Conservation (phyloP, 1,140 invertebrate genomes). For the Himalopsyche phryganea region DNA sequence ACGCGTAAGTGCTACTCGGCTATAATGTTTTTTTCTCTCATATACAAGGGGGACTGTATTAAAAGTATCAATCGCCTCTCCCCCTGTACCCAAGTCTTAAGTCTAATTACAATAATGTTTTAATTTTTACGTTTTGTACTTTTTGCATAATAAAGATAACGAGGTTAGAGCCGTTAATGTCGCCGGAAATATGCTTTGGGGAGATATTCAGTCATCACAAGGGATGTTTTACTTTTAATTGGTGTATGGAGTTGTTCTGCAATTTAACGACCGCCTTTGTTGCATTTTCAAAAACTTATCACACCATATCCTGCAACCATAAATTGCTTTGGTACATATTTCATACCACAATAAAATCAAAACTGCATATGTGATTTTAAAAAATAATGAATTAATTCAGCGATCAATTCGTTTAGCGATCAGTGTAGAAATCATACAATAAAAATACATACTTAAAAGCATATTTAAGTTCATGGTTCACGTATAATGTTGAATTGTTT, state of each 20-base stretch:
- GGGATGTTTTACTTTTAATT: constrained; percentile 20
- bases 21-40: constrained; percentile 3
- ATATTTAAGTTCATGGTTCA: too few relatives aligned
- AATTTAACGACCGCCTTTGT: constrained; percentile 15
- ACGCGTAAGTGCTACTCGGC: background rate
- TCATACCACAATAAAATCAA: background rate
- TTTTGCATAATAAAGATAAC: constrained; percentile 13
- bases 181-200: constrained; percentile 28
- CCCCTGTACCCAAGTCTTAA: background rate
- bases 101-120: constrained; percentile 30
- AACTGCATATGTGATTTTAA: too few relatives aligned
- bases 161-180: constrained; percentile 7
- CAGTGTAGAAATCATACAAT: too few relatives aligned
- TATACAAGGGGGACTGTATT: background rate
- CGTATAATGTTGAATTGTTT: too few relatives aligned
- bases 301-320: background rate
- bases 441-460: too few relatives aligned
- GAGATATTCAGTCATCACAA: constrained; percentile 12
- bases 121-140: constrained; percentile 25
- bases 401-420: too few relatives aligned
- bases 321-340: background rate
- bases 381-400: too few relatives aligned
- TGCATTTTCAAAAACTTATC: background rate
- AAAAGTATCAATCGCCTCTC: background rate
- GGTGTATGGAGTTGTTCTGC: constrained; percentile 15